These are phyloP conservation scores for Heliconius charithonia DNA, from an alignment of 2,888 invertebrate genomes.

Conservation along the genomic window DNA sequence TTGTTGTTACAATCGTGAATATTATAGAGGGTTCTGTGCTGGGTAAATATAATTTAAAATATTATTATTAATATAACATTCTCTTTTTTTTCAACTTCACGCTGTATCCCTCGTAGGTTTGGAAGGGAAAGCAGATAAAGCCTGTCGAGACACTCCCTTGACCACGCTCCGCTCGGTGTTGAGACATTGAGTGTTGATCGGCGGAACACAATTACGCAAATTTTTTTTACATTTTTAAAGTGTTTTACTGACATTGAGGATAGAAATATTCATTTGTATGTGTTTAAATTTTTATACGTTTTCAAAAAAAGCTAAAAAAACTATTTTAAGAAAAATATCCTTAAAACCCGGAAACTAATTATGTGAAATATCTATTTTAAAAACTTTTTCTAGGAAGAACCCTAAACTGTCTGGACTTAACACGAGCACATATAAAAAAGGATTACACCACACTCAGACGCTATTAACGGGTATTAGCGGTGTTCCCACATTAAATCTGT, in stretches of 20 bases:
- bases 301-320: too few species aligned
- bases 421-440: conserved; percentile 18
- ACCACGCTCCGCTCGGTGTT: too few species aligned
- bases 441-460: conserved; percentile 21
- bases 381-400: background rate
- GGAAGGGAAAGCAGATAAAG: too few species aligned
- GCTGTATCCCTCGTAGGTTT: background rate
- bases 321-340: too few species aligned
- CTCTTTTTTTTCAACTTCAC: background rate
- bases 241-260: too few species aligned
- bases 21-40: background rate
- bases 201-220: too few species aligned
- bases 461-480: conserved; percentile 17
- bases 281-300: too few species aligned
- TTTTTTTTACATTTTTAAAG: too few species aligned
- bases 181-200: too few species aligned
- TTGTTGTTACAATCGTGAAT: background rate
- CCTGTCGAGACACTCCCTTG: too few species aligned
- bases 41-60: background rate
- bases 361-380: background rate
- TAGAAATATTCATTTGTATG: too few species aligned
- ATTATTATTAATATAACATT: too few species aligned
- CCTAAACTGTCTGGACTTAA: conserved; percentile 11
- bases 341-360: background rate
- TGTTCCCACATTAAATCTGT: background rate